Percentiles rank a stretch among this genome's conserved stretches.
These are phyloP conservation scores for Sinocyclocheilus grahami DNA, from an alignment of 2,113 vertebrate species.

Conservation along the genomic window DNA sequence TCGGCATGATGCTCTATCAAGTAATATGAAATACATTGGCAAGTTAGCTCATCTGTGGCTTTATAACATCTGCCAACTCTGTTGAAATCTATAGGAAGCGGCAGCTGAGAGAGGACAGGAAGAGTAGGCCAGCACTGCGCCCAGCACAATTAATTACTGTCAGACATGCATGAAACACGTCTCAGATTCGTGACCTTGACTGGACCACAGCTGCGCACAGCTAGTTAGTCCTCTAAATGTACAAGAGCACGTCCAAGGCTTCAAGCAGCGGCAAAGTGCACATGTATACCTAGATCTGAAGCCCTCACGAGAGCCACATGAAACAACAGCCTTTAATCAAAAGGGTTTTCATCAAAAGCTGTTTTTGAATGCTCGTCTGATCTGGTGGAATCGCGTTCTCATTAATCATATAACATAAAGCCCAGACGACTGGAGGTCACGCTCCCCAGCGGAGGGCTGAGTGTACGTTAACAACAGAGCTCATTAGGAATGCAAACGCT, in stretches of 20 bases:
- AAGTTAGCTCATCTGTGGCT: slow-evolving; percentile 43
- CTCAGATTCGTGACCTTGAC: slow-evolving; percentile 60
- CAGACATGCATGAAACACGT: slow-evolving; percentile 49
- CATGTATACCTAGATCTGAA: slow-evolving; percentile 4
- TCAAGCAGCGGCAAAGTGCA: not conserved
- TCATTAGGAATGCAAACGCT: slow-evolving; percentile 43
- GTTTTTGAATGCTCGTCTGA: slow-evolving; percentile 41
- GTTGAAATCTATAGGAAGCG: slow-evolving; percentile 49
- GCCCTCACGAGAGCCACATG: slow-evolving; percentile 14
- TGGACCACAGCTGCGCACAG: slow-evolving; percentile 46
- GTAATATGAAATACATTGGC: slow-evolving; percentile 42
- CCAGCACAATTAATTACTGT: slow-evolving; percentile 62
- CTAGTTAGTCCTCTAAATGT: slow-evolving; percentile 41
- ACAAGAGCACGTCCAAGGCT: slow-evolving; percentile 7
- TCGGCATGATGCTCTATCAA: slow-evolving; percentile 8
- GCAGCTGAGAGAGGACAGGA: slow-evolving; percentile 1
- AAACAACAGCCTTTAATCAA: slow-evolving; percentile 46
- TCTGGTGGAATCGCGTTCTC: slow-evolving; percentile 25
- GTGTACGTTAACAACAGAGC: slow-evolving; percentile 22
- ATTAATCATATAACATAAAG: slow-evolving; percentile 53
- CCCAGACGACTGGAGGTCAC: slow-evolving; percentile 36
- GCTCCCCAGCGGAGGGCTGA: not conserved
- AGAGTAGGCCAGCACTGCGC: slow-evolving; percentile 16
- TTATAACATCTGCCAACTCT: slow-evolving; percentile 47
- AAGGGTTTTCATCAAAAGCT: slow-evolving; percentile 35